phyloP scores from a whole-genome alignment of 1,140 invertebrate species.

The Aphaenogaster ashmeadi region DNA sequence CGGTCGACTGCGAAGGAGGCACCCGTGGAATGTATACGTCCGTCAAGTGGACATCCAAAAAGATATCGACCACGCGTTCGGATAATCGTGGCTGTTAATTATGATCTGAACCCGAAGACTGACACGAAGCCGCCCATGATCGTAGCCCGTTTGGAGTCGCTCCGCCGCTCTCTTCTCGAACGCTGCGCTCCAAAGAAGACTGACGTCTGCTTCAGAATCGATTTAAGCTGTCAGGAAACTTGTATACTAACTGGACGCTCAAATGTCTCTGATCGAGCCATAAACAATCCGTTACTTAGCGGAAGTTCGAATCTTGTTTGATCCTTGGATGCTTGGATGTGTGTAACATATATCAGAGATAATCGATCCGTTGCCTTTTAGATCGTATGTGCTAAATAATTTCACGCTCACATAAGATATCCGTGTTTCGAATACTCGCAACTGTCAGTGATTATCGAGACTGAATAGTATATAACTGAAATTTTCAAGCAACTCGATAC shows the following conservation, averaged over 20 bases:
- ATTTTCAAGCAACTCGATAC: not conserved
- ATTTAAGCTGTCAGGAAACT: conserved; percentile 41
- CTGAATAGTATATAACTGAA: not conserved
- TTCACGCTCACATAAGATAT: not conserved
- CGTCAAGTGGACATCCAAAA: conserved; percentile 51
- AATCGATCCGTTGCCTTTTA: not conserved
- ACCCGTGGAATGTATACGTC: conserved; percentile 40
- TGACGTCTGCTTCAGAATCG: conserved; percentile 58
- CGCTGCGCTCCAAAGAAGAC: conserved; percentile 56
- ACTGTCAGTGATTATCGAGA: conserved; percentile 3
- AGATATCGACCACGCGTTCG: conserved; percentile 38
- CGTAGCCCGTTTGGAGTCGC: not conserved
- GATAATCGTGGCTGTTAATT: conserved; percentile 57
- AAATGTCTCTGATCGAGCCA: conserved; percentile 29
- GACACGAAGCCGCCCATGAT: conserved; percentile 58
- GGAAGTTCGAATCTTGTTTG: conserved; percentile 21
- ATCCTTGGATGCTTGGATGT: not conserved
- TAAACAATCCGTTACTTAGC: conserved; percentile 26
- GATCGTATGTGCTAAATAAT: conserved; percentile 8
- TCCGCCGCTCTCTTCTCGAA: not conserved
- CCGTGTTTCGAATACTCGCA: not conserved
- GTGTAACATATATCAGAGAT: not conserved
- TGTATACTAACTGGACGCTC: conserved; percentile 30
- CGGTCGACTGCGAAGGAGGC: conserved; percentile 62
- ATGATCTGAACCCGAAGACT: conserved; percentile 70